Base-by-base conservation (phyloP, 1,140 invertebrate species). In the Apis laboriosa region DNA sequence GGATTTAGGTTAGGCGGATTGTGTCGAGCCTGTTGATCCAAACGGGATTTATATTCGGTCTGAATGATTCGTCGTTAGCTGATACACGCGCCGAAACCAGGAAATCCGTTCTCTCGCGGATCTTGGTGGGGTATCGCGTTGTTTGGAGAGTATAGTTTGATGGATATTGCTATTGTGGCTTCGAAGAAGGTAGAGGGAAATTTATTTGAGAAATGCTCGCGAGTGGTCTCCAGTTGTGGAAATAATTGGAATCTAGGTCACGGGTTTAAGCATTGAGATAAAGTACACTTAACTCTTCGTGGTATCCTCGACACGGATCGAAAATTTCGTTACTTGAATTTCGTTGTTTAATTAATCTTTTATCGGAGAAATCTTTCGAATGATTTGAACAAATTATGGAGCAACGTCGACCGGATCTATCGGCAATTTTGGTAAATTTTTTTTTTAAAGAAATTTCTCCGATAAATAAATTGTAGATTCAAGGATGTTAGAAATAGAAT, bases 11-110 rank as follows among this genome's bases (percentile, higher is more conserved):
- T 78, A 70, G 77, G 15, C 51, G 51, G 67, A 21, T 70, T 24
- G 43, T 24, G 67, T 51, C 53, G 66, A 68, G 77, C 80, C 80
- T 81, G 80, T 81, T 81, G 80, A 81, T 81, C 73, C 73, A 77
- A 81, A 63, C n/a, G n/a, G 55, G 79, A 75, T 81, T 81, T 77
- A 76, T 68, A 81, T 81, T 81, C 73, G 63, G 63, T 11, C 55
- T 24, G 43, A 64, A 58, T 64, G 72, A 67, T 28, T 51, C 58
- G 71, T 70, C 60, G 76, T 53, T n/a, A 24, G 34, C 71, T 24
- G 70, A 73, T 60, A 64, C 71, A 61, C 70, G 78, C 71, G 55
- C 19, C 51, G 60, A 66, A 13, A 64, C 70, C 49, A 55, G 19
- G 51, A 66, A 70, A 24, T 43, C 34, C 66, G 21, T 63, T 73